Evolutionary conservation across 2,888 invertebrate species (phyloP), one percentile per base, ranked within the genome.

Genomic region (Tenthredo amoena): DNA sequence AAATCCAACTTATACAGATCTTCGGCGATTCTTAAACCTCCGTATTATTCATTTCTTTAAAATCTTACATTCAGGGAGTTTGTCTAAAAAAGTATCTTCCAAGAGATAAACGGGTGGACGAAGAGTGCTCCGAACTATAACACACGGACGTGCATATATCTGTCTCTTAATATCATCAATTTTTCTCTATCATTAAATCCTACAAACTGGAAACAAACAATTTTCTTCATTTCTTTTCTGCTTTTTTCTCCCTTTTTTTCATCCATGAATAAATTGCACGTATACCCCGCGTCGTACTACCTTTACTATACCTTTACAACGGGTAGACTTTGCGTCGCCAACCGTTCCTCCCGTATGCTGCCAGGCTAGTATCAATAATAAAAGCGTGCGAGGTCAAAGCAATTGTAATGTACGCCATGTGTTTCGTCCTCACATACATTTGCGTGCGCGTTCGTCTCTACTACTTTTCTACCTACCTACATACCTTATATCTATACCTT

Each of bases 301-400:
- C 12, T 34, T 2, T 34, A 34, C 26, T 34, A 62, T 21, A 68
- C 68, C 26, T 72, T 72, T 62, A 21, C 40, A 34, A 47, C 84
- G 72, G 47, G 31, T 55, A 84, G 84, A 84, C 84, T 72, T 72
- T 6, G 72, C 50, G 84, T 72, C 84, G 84, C 84, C 84, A 55
- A 34, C 76, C 76, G 76, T 47, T 47, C 21, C 43, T 76, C 10
- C 47, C 47, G 47, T 76, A 76, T 40, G 43, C 47, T n/a, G 15
- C 43, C 76, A 12, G 34, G 72, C 31, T 31, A 31, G 84, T 89
- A 91, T 91, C 90, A 92, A 92, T 91, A 92, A 92, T 92, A 91
- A 91, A 88, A 91, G 87, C 88, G 86, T 87, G 88, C 92, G 92
- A 92, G 91, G 92, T 91, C 92, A 89, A 91, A 91, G 88, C 91